phyloP scores from a whole-genome alignment of 2,113 vertebrate genomes.

The Pycnonotus jocosus region DNA sequence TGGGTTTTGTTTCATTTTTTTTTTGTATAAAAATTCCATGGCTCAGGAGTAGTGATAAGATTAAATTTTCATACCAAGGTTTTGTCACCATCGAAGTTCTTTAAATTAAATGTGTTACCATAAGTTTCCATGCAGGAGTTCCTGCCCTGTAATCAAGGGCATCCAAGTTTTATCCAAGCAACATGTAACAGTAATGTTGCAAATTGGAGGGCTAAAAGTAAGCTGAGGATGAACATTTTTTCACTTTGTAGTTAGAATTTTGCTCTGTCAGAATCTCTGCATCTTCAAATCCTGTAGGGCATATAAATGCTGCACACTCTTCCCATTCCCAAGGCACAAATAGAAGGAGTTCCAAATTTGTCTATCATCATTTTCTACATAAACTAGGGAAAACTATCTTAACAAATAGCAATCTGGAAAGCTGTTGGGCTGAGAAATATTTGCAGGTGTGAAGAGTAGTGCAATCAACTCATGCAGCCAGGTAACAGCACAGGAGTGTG shows the following conservation, averaged over 20 bases:
- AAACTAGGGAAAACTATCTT: background rate
- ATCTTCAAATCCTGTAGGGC: background rate
- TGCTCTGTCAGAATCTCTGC: background rate
- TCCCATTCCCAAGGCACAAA: background rate
- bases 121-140: background rate
- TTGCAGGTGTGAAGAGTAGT: background rate
- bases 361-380: background rate
- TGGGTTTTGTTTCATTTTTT: too few relatives aligned
- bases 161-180: background rate
- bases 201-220: background rate
- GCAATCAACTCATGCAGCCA: rapidly evolving
- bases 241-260: background rate
- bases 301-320: background rate
- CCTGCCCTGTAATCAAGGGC: background rate
- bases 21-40: background rate
- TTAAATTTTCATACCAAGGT: background rate
- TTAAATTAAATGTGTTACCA: background rate
- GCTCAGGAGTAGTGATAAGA: background rate
- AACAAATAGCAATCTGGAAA: background rate
- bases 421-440: background rate
- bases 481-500: background rate
- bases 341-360: background rate
- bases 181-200: background rate
- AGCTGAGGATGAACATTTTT: background rate
- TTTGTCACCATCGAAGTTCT: background rate